Percentiles rank a stretch among this genome's conserved stretches.
Evolutionary conservation across 2,888 invertebrate species (phyloP).

Genomic region (Agrochola lota): DNA sequence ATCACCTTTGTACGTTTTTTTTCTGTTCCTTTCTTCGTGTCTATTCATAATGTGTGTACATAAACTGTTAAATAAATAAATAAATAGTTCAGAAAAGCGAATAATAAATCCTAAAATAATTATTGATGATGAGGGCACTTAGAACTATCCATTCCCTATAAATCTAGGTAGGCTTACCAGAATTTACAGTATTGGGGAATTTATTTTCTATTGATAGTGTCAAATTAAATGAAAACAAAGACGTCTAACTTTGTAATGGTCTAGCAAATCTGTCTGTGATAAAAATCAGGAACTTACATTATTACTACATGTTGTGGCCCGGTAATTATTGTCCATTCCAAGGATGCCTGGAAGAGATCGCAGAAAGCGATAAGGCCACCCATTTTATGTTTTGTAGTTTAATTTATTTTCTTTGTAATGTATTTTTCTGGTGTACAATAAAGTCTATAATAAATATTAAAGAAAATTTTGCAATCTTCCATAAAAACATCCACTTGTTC

Average conservation of each 20-base stretch:
- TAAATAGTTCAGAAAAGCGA: no score
- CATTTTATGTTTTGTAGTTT: no score
- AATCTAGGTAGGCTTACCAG: not conserved
- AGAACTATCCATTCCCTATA: not conserved
- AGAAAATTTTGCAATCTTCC: constrained; percentile 26
- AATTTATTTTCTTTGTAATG: no score
- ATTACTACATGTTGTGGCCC: no score
- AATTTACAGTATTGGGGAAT: not conserved
- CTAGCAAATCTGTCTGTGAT: not conserved
- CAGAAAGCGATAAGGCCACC: no score
- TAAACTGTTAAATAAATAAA: no score
- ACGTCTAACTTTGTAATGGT: not conserved
- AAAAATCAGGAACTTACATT: not conserved
- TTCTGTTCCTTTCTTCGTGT: no score
- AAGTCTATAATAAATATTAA: not conserved
- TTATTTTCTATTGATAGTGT: not conserved
- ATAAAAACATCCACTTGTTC: constrained; percentile 67
- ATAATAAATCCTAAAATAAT: not conserved
- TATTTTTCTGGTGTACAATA: no score
- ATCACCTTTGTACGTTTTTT: no score
- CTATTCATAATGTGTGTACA: no score
- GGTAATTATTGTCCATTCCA: no score
- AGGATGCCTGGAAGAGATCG: no score
- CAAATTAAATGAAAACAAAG: not conserved
- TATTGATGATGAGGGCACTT: not conserved